These are phyloP conservation scores for Noctua janthina DNA, from an alignment of 2,888 invertebrate genomes.

Conservation along the genomic window DNA sequence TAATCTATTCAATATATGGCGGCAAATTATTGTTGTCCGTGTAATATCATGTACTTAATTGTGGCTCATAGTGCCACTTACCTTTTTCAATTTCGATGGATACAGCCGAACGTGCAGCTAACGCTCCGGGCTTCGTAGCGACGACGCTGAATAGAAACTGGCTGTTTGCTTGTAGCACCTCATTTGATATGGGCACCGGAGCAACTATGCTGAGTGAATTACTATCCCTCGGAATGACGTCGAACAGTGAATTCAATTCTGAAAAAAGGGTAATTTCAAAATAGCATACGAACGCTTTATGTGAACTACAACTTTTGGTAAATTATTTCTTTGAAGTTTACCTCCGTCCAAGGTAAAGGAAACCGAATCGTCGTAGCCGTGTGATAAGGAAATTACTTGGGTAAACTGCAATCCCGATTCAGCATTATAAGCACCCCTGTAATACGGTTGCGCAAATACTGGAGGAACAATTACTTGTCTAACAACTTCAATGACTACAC, in stretches of 20 bases:
- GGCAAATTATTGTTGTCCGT: too few relatives aligned
- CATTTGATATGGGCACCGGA: constrained; percentile 57
- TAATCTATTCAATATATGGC: too few relatives aligned
- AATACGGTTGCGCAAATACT: constrained; percentile 74
- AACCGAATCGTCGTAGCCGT: constrained; percentile 75
- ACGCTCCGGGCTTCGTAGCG: constrained; percentile 65
- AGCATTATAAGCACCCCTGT: constrained; percentile 71
- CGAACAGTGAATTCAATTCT: constrained; percentile 68
- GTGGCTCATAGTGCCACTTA: constrained; percentile 28
- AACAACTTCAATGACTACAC: constrained; percentile 74
- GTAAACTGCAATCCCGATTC: constrained; percentile 69
- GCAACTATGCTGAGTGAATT: constrained; percentile 58
- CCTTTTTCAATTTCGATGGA: constrained; percentile 73
- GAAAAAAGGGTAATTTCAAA: constrained; percentile 41
- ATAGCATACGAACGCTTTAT: background rate
- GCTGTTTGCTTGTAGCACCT: constrained; percentile 65
- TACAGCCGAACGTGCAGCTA: constrained; percentile 68
- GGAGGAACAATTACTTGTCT: constrained; percentile 67
- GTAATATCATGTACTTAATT: background rate
- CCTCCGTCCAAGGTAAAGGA: constrained; percentile 74
- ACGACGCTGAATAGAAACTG: constrained; percentile 69
- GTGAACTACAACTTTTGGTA: constrained; percentile 8
- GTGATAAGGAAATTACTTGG: constrained; percentile 68
- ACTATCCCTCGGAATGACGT: constrained; percentile 34
- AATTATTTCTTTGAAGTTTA: constrained; percentile 44